These are phyloP conservation scores for Anarhynchus alexandrinus DNA, from an alignment of 2,113 vertebrate species.

Conservation along the genomic window DNA sequence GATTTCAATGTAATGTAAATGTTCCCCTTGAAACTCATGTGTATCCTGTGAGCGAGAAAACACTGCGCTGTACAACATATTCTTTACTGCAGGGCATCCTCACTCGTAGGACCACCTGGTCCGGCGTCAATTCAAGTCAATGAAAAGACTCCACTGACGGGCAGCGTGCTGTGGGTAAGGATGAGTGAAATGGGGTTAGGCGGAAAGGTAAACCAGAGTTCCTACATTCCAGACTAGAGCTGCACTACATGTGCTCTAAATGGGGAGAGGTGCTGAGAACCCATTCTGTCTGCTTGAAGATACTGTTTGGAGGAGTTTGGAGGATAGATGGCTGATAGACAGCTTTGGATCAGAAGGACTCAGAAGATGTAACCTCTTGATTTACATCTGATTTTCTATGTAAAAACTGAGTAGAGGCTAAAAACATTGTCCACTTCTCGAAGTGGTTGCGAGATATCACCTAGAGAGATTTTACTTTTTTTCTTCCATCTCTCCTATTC, in stretches of 20 bases:
- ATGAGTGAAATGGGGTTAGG: background rate
- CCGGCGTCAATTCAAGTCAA: background rate
- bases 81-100: background rate
- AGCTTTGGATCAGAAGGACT: background rate
- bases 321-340: background rate
- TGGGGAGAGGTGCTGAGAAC: background rate
- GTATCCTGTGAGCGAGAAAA: background rate
- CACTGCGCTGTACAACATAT: background rate
- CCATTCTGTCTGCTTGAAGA: background rate
- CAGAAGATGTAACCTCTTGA: background rate
- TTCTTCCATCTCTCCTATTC: background rate
- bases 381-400: background rate
- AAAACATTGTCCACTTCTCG: background rate
- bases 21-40: background rate
- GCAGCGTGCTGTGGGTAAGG: background rate
- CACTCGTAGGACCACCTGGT: background rate
- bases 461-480: background rate
- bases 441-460: background rate
- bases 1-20: background rate
- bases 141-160: background rate
- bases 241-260: background rate
- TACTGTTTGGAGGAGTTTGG: background rate
- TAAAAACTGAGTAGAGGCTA: background rate
- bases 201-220: background rate
- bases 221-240: rapidly evolving